These are phyloP conservation scores for Platyrinchus mystaceus DNA, from an alignment of 2,797 vertebrate species.

Conservation along the genomic window DNA sequence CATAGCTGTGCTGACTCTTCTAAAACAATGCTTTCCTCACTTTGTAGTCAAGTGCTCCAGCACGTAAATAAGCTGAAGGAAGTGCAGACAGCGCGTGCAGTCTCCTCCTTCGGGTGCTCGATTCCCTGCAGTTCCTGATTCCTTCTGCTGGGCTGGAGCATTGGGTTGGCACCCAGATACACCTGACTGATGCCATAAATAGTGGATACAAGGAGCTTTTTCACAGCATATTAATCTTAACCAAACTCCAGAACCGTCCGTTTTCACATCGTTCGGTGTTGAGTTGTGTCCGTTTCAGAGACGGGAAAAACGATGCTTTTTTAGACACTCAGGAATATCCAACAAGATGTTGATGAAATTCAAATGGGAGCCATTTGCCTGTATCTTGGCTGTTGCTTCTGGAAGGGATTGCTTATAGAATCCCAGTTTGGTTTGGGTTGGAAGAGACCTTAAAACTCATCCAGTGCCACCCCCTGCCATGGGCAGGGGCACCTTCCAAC, in stretches of 20 bases:
- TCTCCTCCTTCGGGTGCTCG: not conserved
- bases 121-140: rapidly evolving
- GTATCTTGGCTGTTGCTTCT: not conserved
- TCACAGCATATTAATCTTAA: rapidly evolving
- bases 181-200: rapidly evolving
- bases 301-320: rapidly evolving
- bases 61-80: not conserved
- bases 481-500: not conserved
- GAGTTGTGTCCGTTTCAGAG: not conserved
- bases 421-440: not conserved
- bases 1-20: not conserved
- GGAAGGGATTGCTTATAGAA: not conserved
- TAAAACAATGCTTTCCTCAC: not conserved
- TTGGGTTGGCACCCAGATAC: not conserved
- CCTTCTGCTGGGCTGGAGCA: not conserved
- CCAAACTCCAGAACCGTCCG: rapidly evolving
- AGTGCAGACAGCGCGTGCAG: not conserved
- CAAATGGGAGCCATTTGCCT: not conserved
- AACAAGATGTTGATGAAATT: not conserved
- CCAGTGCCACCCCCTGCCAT: not conserved
- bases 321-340: not conserved
- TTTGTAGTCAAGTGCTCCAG: not conserved
- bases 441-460: not conserved
- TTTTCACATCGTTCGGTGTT: rapidly evolving
- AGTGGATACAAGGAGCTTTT: not conserved